Base-by-base conservation (phyloP, 2,888 invertebrate genomes). In the Latheticus oryzae region DNA sequence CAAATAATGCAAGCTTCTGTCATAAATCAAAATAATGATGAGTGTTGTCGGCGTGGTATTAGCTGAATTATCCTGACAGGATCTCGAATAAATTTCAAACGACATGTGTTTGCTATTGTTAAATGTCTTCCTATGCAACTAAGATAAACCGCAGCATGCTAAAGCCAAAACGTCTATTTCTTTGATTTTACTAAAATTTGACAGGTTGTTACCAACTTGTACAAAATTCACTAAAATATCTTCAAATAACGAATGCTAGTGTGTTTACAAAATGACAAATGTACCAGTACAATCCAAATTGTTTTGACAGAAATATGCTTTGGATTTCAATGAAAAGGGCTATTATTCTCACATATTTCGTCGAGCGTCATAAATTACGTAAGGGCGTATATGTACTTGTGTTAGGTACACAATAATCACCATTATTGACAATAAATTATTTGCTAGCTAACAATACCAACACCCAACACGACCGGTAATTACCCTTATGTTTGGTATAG, bases 391-490 rank as follows among this genome's bases (percentile, higher is more conserved):
- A n/a, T n/a, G 24, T 8, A 28, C 16, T 26, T n/a, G 8, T 16
- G n/a, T 28, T 13, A 28, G 8, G 28, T 12, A 23, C 15, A 45
- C 21, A 45, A 32, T 45, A 12, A 17, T 17, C 30, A 19, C 19
- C 30, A 45, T 19, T 45, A 45, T 45, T 45, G 45, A 19, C 28
- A 9, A 30, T 45, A 45, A 45, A 45, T 45, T 45, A 30, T 32
- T 45, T 28, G n/a, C n/a, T n/a, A n/a, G n/a, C n/a, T n/a, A n/a
- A n/a, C n/a, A n/a, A n/a, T n/a, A n/a, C n/a, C n/a, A n/a, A n/a
- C 28, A 9, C 12, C 11, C 28, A 28, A 2, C 5, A 8, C 8
- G 9, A 28, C 28, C 28, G 12, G 28, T 28, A 12, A 19, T 45
- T 45, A 30, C 19, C 7, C 8, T 16, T 28, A 9, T 28, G 12